Evolutionary conservation across 2,888 invertebrate genomes (phyloP), one percentile per base, ranked within the genome.

Genomic region (Amiota mariae): DNA sequence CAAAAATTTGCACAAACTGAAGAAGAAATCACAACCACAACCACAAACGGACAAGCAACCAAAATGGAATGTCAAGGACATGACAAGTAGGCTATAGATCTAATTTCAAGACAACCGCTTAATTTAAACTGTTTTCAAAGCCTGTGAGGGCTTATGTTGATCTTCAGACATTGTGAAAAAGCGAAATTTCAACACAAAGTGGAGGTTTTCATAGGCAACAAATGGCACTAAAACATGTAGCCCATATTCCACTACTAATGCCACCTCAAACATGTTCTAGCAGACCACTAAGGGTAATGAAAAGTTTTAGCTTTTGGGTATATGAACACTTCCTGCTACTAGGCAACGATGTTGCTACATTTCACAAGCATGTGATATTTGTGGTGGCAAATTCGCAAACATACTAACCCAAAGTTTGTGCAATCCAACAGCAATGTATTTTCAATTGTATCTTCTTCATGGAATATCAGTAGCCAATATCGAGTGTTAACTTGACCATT

Each of bases 241-340:
- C 51, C 11, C n/a, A 51, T n/a, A 51, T 51, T 12, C 54, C 13
- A 54, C 12, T 4, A 54, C 2, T 12, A 54, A n/a, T n/a, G 2
- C 94, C 0, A 94, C 94, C 88, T 95, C 95, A 85, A 94, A 94
- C 91, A 95, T 93, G 84, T 94, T 94, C 67, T 36, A 95, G 91
- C 0, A 95, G 90, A 54, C 95, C 95, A 12, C 95, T 95, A 87
- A 95, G 95, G 0, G 95, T 95, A 13, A 95, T 92, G 87, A 95
- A 95, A 0, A 94, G 95, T 81, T 93, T 92, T 68, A 95, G 91
- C n/a, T 87, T 93, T 94, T n/a, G 92, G 92, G 86, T 95, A 95
- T 66, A 95, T 94, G 70, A 86, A 79, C 73, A 86, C 84, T 72
- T 89, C 86, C 78, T 87, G 87, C 77, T 87, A 87, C 59, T 2